Conservation (phyloP, 2,797 vertebrate species). For the Molossus alvarezi region DNA sequence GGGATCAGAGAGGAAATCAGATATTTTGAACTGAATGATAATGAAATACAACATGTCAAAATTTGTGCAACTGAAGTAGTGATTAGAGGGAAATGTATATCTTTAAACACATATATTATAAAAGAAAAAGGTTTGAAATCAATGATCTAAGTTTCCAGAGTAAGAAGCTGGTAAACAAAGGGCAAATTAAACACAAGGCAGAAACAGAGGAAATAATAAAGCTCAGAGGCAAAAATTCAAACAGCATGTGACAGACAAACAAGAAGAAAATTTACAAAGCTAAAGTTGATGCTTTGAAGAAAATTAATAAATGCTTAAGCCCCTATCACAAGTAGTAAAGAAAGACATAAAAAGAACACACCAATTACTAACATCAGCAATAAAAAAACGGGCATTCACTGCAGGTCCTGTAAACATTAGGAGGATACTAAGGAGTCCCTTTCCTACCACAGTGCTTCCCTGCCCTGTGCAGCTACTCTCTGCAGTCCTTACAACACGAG, state of each 20-base stretch:
- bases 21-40: background rate
- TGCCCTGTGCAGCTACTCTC: background rate
- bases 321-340: background rate
- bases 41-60: background rate
- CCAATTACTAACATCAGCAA: background rate
- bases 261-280: constrained; percentile 1
- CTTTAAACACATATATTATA: background rate
- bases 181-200: background rate
- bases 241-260: background rate
- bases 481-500: accelerated
- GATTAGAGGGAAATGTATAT: background rate
- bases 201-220: constrained; percentile 35
- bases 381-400: background rate
- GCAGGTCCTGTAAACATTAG: background rate
- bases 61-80: background rate
- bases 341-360: background rate
- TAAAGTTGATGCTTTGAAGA: background rate
- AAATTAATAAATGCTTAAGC: background rate
- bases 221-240: background rate
- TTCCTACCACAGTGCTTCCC: background rate
- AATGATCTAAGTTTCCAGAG: background rate
- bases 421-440: background rate
- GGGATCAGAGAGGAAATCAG: background rate
- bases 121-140: constrained; percentile 31
- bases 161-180: background rate